These are phyloP conservation scores for Pseudomyrmex concolor DNA, from an alignment of 1,140 invertebrate genomes.

Conservation along the genomic window DNA sequence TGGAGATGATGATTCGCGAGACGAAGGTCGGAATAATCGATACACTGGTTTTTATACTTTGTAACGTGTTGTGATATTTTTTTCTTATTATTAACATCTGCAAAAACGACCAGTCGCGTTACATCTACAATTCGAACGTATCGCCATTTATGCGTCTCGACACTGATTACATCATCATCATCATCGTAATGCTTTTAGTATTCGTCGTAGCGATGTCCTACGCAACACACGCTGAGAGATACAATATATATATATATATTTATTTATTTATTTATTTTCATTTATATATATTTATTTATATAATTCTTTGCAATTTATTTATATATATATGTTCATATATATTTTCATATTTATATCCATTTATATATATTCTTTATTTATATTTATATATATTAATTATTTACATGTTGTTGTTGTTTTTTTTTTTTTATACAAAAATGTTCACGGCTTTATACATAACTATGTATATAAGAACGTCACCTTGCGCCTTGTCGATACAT, in stretches of 20 bases:
- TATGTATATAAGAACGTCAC: constrained; percentile 78
- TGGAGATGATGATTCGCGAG: not conserved
- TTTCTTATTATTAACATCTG: constrained; percentile 68
- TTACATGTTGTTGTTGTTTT: constrained; percentile 69
- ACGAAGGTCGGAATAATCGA: constrained; percentile 35
- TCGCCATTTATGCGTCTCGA: constrained; percentile 55
- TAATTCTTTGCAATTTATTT: constrained; percentile 74
- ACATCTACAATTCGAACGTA: constrained; percentile 63
- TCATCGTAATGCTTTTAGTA: constrained; percentile 54
- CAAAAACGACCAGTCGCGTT: constrained; percentile 70
- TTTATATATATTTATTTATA: constrained; percentile 67
- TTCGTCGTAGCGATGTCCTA: constrained; percentile 73
- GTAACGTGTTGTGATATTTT: constrained; percentile 63
- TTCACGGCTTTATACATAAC: constrained; percentile 81
- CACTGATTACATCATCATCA: constrained; percentile 52
- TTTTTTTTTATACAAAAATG: constrained; percentile 80
- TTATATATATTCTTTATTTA: constrained; percentile 81
- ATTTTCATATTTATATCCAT: constrained; percentile 71
- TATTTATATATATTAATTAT: constrained; percentile 80
- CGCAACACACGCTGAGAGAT: constrained; percentile 68
- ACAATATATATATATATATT: constrained; percentile 66
- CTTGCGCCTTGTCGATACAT: constrained; percentile 63
- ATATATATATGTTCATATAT: constrained; percentile 68
- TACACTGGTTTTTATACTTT: constrained; percentile 49
- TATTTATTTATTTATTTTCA: too few species aligned